These are phyloP conservation scores for Montifringilla adamsi DNA, from an alignment of 2,113 vertebrate species.

Conservation along the genomic window DNA sequence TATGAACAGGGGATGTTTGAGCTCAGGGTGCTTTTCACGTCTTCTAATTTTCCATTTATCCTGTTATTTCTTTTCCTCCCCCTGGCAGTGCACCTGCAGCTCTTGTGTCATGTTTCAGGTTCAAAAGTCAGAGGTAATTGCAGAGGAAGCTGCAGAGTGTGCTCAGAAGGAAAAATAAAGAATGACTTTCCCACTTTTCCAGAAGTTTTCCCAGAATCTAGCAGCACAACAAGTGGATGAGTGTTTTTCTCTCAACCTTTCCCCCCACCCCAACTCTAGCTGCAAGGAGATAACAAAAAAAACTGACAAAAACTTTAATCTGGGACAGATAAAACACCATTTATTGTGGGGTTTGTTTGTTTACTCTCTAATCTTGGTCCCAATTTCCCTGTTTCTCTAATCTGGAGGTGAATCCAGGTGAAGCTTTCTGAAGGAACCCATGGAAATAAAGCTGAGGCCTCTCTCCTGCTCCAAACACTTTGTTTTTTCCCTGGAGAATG, in stretches of 20 bases:
- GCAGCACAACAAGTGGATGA: not conserved
- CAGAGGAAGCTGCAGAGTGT: not conserved
- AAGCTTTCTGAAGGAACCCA: not conserved
- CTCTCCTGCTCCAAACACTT: not conserved
- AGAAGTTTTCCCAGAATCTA: not conserved
- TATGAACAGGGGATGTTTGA: not conserved
- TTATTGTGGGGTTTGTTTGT: not conserved
- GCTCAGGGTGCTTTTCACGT: not conserved
- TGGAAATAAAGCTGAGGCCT: not conserved
- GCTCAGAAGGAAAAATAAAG: not conserved
- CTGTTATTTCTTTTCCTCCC: not conserved
- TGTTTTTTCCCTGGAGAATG: not conserved
- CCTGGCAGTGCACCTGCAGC: not conserved
- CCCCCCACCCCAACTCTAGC: not conserved
- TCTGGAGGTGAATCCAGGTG: not conserved
- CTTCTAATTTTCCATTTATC: not conserved
- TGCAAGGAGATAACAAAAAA: not conserved
- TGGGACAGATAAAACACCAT: not conserved
- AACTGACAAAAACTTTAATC: not conserved
- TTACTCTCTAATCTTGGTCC: not conserved
- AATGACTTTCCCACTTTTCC: not conserved
- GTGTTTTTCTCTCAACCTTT: not conserved
- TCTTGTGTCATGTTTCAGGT: not conserved
- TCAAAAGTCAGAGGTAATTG: not conserved
- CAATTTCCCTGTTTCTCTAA: not conserved